Base-by-base conservation (phyloP, 2,797 vertebrate genomes). In the Argya squamiceps region DNA sequence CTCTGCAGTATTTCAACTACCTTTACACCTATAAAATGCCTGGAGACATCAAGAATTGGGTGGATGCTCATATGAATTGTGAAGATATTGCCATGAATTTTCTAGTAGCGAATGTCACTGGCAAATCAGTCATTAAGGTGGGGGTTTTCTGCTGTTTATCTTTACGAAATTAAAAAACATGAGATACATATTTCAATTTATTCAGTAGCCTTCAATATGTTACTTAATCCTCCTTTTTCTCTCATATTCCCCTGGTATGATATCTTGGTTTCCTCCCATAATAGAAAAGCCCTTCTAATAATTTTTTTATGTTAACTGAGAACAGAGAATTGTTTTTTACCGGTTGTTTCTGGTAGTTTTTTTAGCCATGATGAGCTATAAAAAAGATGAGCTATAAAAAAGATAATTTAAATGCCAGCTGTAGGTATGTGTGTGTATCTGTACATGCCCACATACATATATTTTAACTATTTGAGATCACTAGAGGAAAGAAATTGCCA, bases 51-150 rank as follows among this genome's bases (percentile, higher is more conserved):
- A 99, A 99, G 98, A 99, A 99, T 82, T 99, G 99, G 99, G 99
- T 99, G 89, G 99, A 99, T n/a, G 99, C 99, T 29, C 99, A 99
- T 81, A 99, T 99, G 99, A 99, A 99, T 97, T 99, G 99, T 94
- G 99, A 99, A 97, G 99, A 99, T 89, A 99, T 99, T 67, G 99
- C 99, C 85, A 99, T 99, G 99, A 99, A 99, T 97, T 99, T 99
- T 96, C 98, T 99, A 37, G 99, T 99, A 88, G 99, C 99, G 18
- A 99, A 99, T 92, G 98, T 99, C 96, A 99, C 99, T 6, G 99
- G 99, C 82, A 99, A 99, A 97, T 99, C 99, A 3, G 99, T 99
- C 79, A 99, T 99, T 97, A 99, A 99, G 99, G 99, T 99, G 97
- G 78, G 96, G 26, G 36, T 59, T 74, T 24, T 49, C 47, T 46